Base-by-base conservation (phyloP, 2,888 invertebrate species). In the Brenthis hecate region DNA sequence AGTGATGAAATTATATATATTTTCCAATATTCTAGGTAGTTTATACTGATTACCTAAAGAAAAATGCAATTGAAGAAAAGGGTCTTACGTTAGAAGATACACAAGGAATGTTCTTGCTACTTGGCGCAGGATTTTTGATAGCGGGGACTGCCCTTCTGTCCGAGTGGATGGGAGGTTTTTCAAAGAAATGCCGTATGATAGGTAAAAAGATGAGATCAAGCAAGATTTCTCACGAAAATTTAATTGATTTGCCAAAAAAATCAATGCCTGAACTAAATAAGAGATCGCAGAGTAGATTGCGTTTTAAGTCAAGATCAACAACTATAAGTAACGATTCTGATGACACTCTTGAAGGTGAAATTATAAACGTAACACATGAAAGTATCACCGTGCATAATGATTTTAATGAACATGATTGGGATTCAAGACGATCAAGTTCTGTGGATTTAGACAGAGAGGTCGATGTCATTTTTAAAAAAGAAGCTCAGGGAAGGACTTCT, bases 31-130 rank as follows among this genome's bases (percentile, higher is more conserved):
- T 77, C 3, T 77, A 94, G 93, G 94, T 92, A 0, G 89, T 83
- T 16, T 51, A 13, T 57, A 75, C 81, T 14, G 92, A 89, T 2
- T 80, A 80, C 0, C 72, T 94, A 28, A 92, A 91, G 60, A 85
- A 88, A 23, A 75, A 86, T 11, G 84, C 88, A 54, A 91, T 94
- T 32, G 95, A 96, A 83, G 96, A 97, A 80, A 94, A 96, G 72
- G 95, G 96, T 28, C 82, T 97, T n/a, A 95, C 95, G 1, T 87
- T 96, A 47, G 96, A 96, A 77, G 97, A 97, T 73, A 96, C 96
- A 0, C 96, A 96, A 86, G 97, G 97, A 13, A 97, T 96, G 96
- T 97, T 96, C 79, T 85, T 97, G 3, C 89, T 97, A 0, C 89
- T 97, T 74, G 96, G 92, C 6, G 94, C 95, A 55, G 97, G 97